phyloP scores from a whole-genome alignment of 2,888 invertebrate species.

The Epinotia demarniana region DNA sequence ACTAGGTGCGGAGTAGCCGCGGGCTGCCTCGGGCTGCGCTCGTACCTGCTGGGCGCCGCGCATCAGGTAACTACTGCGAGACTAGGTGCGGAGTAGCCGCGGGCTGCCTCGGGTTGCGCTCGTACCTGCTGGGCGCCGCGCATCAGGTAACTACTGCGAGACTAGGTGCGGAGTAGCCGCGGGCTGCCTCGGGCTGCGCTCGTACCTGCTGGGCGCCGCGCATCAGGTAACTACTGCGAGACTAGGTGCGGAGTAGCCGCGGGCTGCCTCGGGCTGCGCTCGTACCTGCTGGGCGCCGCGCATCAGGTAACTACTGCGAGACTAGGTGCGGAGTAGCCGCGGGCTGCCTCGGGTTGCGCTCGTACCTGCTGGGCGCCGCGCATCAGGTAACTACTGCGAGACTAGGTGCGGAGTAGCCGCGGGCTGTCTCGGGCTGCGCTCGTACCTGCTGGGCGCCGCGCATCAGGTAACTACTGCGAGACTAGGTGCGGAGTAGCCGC shows the following conservation, averaged over 20 bases:
- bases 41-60: slow-evolving; percentile 93
- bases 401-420: slow-evolving; percentile 92
- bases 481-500: slow-evolving; percentile 92
- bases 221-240: slow-evolving; percentile 65
- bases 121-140: slow-evolving; percentile 93
- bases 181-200: slow-evolving; percentile 93
- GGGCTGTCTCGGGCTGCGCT: slow-evolving; percentile 93
- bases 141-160: slow-evolving; percentile 65
- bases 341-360: slow-evolving; percentile 93
- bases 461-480: slow-evolving; percentile 65
- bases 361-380: slow-evolving; percentile 93
- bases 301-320: slow-evolving; percentile 65
- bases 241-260: slow-evolving; percentile 92
- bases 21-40: slow-evolving; percentile 93
- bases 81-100: slow-evolving; percentile 92
- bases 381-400: slow-evolving; percentile 65
- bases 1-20: slow-evolving; percentile 92
- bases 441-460: slow-evolving; percentile 93
- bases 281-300: slow-evolving; percentile 93
- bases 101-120: slow-evolving; percentile 93
- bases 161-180: slow-evolving; percentile 92
- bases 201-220: slow-evolving; percentile 93
- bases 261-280: slow-evolving; percentile 93
- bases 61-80: slow-evolving; percentile 65
- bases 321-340: slow-evolving; percentile 92